Base-by-base conservation (phyloP, 2,797 vertebrate genomes). In the Acipenser oxyrinchus region DNA sequence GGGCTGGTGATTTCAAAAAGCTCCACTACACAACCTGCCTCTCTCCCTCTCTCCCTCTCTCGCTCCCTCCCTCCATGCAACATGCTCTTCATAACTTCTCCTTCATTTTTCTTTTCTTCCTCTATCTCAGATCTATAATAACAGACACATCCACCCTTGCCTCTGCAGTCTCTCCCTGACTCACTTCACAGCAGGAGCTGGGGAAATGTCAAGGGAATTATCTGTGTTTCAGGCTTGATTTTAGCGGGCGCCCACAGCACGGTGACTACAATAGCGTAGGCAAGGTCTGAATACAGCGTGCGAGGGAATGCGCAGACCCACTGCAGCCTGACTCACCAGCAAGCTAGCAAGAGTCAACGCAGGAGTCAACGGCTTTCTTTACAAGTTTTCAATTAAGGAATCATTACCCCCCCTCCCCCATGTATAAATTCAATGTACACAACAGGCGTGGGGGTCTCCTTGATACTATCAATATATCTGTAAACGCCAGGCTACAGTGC, bases 191-290 rank as follows among this genome's bases (percentile, higher is more conserved):
- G 73, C 73, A 75, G 72, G 77, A 79, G 73, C 79, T 77, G 70
- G 74, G 73, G 80, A 86, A 87, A 88, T 87, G 86, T 89, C 86
- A 88, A 75, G 82, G 79, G 85, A 86, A 88, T 88, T 87, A 89
- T 77, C 74, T 75, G 76, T 74, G 68, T 77, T 69, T 68, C 67
- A 18, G 10, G 66, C 50, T 68, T 71, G 75, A 71, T 78, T 76
- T 71, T 18, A 18, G 65, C 76, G 50, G 68, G 81, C 78, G 72
- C 84, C 86, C 84, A 84, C 83, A 66, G 63, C 72, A 66, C 71
- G 57, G 10, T 73, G 73, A 73, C 81, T 80, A 86, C 84, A 86
- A 82, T 82, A 70, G 79, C 78, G 23, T 37, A 37, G 23, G 23
- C 23, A 37, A 37, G 23, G 23, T 37, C 23, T 37, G 18, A 9